Evolutionary conservation across 1,140 invertebrate genomes (phyloP).

Genomic region (Drosophila mojavensis): DNA sequence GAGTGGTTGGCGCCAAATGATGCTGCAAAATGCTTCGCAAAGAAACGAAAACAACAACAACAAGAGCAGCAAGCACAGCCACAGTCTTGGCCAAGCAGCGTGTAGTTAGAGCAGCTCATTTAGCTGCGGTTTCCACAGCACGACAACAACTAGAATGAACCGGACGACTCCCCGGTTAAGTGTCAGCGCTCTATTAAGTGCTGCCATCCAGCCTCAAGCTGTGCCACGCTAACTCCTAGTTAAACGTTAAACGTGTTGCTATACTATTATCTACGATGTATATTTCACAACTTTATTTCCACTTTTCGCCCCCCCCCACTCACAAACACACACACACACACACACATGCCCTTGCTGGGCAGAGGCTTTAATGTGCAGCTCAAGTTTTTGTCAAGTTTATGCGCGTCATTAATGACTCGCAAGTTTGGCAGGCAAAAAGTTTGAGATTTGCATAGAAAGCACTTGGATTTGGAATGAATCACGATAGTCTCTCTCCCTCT

Average conservation of each 20-base stretch:
- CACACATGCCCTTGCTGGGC: background rate
- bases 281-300: slow-evolving; percentile 2
- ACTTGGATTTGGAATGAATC: slow-evolving; percentile 1
- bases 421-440: slow-evolving; percentile 1
- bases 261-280: background rate
- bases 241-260: slow-evolving; percentile 1
- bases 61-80: slow-evolving; percentile 1
- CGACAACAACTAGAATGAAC: slow-evolving; percentile 31
- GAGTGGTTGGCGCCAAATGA: slow-evolving; percentile 48
- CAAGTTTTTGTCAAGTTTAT: slow-evolving; percentile 29
- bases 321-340: too few relatives aligned
- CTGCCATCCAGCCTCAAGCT: slow-evolving; percentile 26
- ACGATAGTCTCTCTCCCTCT: too few relatives aligned
- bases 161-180: slow-evolving; percentile 25
- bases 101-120: slow-evolving; percentile 45
- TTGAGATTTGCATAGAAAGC: slow-evolving; percentile 3
- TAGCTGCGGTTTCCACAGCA: slow-evolving; percentile 58
- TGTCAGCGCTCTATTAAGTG: slow-evolving; percentile 56
- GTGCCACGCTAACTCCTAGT: slow-evolving; percentile 43
- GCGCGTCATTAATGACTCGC: slow-evolving; percentile 27
- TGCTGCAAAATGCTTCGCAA: slow-evolving; percentile 52
- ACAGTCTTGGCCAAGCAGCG: slow-evolving; percentile 11
- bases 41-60: slow-evolving; percentile 10
- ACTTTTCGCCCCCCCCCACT: background rate
- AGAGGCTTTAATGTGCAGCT: slow-evolving; percentile 10